Base-by-base conservation (phyloP, 2,888 invertebrate species). In the Sturmia bella region DNA sequence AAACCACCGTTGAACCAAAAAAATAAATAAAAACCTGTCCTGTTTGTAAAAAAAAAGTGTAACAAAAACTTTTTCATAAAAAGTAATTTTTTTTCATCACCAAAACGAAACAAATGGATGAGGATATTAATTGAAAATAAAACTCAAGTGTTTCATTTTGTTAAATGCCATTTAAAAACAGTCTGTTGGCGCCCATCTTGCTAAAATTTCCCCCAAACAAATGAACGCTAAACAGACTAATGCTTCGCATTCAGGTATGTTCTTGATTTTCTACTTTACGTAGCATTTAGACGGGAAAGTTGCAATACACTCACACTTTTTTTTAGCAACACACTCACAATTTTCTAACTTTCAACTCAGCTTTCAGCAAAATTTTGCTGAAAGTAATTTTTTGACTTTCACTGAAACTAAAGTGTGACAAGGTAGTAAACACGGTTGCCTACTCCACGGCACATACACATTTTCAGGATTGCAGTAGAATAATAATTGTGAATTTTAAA, bases 171-270 rank as follows among this genome's bases (percentile, higher is more conserved):
- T 37, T 73, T 6, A 41, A 75, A 70, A 70, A n/a, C n/a, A 52
- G 48, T 73, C 57, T 43, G 37, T 12, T 63, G 68, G 48, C 61
- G 61, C 72, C 72, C 61, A 50, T 56, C 68, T 48, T 39, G 61
- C 50, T 73, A 32, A 57, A 27, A 37, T 76, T 57, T 41, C 63
- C 54, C 7, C 19, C 50, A 73, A 54, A 76, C 76, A 27, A 76
- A 81, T 81, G 81, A 81, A 50, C 76, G 76, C 68, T 69, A 81
- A 32, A 76, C 32, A 61, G 41, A 1, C 17, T 61, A n/a, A 32
- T 61, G 48, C 39, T 54, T 9, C 27, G 3, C 27, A 32, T 32
- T 21, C 73, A 81, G 81, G 81, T 80, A 80, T 17, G 73, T 66
- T 17, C 56, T 27, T 27, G 27, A 3, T 27, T 27, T 27, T 39